These are phyloP conservation scores for Nothobranchius furzeri DNA, from an alignment of 2,113 vertebrate genomes.

Conservation along the genomic window DNA sequence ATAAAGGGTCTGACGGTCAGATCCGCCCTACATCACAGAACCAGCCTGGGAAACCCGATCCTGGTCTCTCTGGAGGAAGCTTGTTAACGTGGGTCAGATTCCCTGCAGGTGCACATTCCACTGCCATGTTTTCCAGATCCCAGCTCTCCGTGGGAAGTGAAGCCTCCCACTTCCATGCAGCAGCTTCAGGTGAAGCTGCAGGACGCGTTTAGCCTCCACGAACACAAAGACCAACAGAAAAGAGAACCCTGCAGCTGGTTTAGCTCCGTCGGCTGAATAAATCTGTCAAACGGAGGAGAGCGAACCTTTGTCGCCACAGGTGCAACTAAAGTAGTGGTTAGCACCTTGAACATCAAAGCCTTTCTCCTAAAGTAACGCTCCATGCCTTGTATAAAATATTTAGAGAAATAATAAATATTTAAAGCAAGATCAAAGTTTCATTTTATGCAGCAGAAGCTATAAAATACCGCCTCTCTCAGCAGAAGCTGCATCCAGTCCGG, in stretches of 20 bases:
- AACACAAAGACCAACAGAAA: neutral
- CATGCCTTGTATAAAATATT: conserved; percentile 47
- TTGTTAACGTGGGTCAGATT: too few relatives aligned
- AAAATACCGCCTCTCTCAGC: conserved; percentile 43
- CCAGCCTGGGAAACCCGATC: too few relatives aligned
- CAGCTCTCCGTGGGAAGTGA: neutral
- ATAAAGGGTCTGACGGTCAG: too few relatives aligned
- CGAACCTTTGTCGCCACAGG: neutral
- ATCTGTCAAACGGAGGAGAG: neutral
- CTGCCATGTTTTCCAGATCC: neutral
- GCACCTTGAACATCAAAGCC: conserved; percentile 30
- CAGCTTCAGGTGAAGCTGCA: neutral
- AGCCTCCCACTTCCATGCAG: neutral
- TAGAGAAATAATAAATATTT: conserved; percentile 42
- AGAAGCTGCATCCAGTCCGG: conserved; percentile 22
- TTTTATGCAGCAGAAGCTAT: conserved; percentile 34
- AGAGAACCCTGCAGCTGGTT: neutral
- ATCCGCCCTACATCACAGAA: too few relatives aligned
- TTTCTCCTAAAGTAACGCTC: conserved; percentile 29
- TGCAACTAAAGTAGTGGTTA: neutral
- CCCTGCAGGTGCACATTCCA: too few relatives aligned
- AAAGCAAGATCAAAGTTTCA: conserved; percentile 49
- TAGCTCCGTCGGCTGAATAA: neutral
- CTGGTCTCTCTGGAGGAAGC: too few relatives aligned
- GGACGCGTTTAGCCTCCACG: neutral